Base-by-base conservation (phyloP, 2,888 invertebrate species). In the Alsophila aescularia region DNA sequence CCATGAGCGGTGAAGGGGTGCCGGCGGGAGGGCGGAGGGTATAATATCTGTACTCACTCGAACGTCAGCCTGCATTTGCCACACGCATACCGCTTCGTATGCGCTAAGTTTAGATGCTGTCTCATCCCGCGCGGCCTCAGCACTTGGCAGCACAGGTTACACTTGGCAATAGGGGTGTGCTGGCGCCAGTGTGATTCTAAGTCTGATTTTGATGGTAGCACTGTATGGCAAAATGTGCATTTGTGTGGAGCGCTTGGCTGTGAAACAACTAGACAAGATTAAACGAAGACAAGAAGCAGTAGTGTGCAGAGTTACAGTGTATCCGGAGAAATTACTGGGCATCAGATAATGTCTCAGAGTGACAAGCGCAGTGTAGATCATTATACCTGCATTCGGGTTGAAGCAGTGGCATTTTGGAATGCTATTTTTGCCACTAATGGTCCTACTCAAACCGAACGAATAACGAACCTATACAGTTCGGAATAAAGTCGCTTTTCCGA, bases 151-250 rank as follows among this genome's bases (percentile, higher is more conserved):
- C 66, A 66, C 6, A 49, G 2, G 0, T 43, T 37, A 13, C 67
- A 67, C 2, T 45, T 43, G 7, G 60, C 48, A 52, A 61, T 52
- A 2, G 29, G 12, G 0, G 62, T 55, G 36, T 67, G 67, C 0
- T 45, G 10, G 0, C 50, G 48, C 67, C 66, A 67, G 32, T 67
- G 67, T 0, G 16, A 9, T 7, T 37, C 39, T 7, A 67, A 42
- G 0, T 36, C 36, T 0, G 34, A 37, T 2, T 48, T 35, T 0
- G 56, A 57, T 0, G 41, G 24, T 2, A 32, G 35, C 0, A 27
- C 27, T 7, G 29, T 21, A 2, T 47, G 52, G 41, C 67, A 67
- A 13, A 61, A 49, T 0, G 55, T 29, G 39, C 67, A 67, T 35
- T 45, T 56, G 45, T 50, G 55, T 0, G 52, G 45, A 6, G 47